These are phyloP conservation scores for Pipistrellus pipistrellus DNA, from an alignment of 2,797 vertebrate genomes.

Conservation along the genomic window DNA sequence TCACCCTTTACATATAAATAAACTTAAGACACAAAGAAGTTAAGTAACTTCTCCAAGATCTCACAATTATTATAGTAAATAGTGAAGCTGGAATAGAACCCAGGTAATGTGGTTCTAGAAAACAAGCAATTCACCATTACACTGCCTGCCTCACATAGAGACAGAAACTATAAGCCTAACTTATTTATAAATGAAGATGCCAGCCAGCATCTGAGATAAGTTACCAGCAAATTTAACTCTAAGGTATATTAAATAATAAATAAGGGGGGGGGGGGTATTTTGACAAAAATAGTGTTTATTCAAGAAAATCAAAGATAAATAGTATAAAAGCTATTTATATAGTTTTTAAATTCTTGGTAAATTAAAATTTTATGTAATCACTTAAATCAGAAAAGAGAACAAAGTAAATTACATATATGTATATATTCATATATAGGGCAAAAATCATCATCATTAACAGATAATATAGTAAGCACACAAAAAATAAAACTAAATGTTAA, in stretches of 20 bases:
- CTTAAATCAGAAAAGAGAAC: slow-evolving; percentile 12
- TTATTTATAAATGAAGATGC: background rate
- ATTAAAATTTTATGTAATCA: background rate
- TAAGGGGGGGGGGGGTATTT: background rate
- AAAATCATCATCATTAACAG: background rate
- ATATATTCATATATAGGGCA: background rate
- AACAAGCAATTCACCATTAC: background rate
- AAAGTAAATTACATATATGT: background rate
- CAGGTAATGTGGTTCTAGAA: background rate
- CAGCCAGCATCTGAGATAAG: background rate
- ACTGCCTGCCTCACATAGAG: background rate
- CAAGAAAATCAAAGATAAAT: too few relatives aligned
- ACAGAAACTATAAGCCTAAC: background rate
- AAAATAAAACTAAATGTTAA: background rate
- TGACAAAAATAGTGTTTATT: background rate
- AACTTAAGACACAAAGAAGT: background rate
- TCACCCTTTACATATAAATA: background rate
- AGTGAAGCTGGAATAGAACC: background rate
- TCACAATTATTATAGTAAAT: background rate
- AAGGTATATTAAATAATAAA: background rate
- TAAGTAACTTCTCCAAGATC: background rate
- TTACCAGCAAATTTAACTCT: slow-evolving; percentile 5
- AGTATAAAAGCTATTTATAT: background rate
- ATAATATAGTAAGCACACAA: background rate
- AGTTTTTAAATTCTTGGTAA: slow-evolving; percentile 32